phyloP scores from a whole-genome alignment of 2,113 vertebrate species.

The Gobius niger region DNA sequence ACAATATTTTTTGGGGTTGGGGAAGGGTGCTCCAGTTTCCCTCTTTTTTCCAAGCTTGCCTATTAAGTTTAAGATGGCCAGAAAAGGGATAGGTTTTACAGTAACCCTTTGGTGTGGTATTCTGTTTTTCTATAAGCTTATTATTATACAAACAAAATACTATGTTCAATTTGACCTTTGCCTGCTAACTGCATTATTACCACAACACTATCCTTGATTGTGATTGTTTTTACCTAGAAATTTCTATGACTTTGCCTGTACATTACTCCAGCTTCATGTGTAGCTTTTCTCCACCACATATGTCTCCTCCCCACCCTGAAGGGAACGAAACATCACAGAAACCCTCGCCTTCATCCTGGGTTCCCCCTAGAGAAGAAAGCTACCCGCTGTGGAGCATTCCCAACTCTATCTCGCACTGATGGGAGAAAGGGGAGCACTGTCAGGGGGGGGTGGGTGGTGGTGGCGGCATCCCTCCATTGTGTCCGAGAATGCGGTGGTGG shows the following conservation, averaged over 20 bases:
- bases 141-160: background rate
- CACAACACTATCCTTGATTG: background rate
- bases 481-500: slow-evolving; percentile 67
- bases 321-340: slow-evolving; percentile 75
- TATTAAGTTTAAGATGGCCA: too few species aligned
- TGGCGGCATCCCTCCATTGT: slow-evolving; percentile 49
- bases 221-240: background rate
- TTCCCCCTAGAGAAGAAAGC: slow-evolving; percentile 75
- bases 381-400: slow-evolving; percentile 71
- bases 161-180: slow-evolving; percentile 26
- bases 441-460: slow-evolving; percentile 44
- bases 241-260: slow-evolving; percentile 15
- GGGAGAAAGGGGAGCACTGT: slow-evolving; percentile 59
- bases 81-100: too few species aligned
- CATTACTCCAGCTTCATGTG: slow-evolving; percentile 63
- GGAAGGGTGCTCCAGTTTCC: too few species aligned
- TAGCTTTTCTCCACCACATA: slow-evolving; percentile 67
- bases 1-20: too few species aligned
- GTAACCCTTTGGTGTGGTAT: too few species aligned
- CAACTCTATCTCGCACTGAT: slow-evolving; percentile 71
- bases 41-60: too few species aligned
- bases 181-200: background rate
- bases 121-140: too few species aligned
- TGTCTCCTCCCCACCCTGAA: slow-evolving; percentile 73
- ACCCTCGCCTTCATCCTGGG: slow-evolving; percentile 65